phyloP scores from a whole-genome alignment of 1,140 invertebrate genomes.

The Pogonomyrmex barbatus region DNA sequence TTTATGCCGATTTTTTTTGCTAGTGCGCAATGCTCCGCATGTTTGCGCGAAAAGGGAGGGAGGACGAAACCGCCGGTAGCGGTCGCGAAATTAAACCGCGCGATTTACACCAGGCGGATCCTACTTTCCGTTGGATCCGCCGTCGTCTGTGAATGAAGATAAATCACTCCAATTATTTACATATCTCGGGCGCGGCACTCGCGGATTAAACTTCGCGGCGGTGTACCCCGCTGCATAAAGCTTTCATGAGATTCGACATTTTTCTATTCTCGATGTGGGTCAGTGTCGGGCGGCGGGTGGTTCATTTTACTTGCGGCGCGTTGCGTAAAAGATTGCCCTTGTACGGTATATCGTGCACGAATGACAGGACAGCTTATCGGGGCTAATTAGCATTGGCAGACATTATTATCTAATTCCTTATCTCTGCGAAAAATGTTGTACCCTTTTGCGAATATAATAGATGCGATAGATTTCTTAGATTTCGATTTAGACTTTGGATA shows the following conservation, averaged over 20 bases:
- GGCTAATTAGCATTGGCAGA: conserved; percentile 35
- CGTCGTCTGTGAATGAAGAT: not conserved
- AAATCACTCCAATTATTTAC: conserved; percentile 22
- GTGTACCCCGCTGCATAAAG: conserved; percentile 54
- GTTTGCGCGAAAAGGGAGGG: too few relatives aligned
- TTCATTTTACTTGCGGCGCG: conserved; percentile 55
- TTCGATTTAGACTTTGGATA: not conserved
- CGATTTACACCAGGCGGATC: too few relatives aligned
- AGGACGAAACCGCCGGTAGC: too few relatives aligned
- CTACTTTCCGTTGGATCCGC: not conserved
- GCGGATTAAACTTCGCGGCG: not conserved
- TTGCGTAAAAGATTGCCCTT: conserved; percentile 38
- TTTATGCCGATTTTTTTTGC: not conserved
- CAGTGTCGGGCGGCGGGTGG: conserved; percentile 38
- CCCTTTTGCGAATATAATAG: not conserved
- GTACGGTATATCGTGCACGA: conserved; percentile 9
- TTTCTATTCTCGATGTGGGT: conserved; percentile 73
- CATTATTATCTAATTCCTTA: not conserved
- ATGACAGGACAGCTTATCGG: conserved; percentile 20
- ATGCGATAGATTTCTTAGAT: not conserved
- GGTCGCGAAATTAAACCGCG: too few relatives aligned
- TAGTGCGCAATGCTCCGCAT: too few relatives aligned
- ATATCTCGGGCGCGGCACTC: not conserved
- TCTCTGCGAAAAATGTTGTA: not conserved
- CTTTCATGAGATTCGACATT: conserved; percentile 69